Evolutionary conservation across 2,797 vertebrate genomes (phyloP).

Genomic region (Glossophaga mutica): DNA sequence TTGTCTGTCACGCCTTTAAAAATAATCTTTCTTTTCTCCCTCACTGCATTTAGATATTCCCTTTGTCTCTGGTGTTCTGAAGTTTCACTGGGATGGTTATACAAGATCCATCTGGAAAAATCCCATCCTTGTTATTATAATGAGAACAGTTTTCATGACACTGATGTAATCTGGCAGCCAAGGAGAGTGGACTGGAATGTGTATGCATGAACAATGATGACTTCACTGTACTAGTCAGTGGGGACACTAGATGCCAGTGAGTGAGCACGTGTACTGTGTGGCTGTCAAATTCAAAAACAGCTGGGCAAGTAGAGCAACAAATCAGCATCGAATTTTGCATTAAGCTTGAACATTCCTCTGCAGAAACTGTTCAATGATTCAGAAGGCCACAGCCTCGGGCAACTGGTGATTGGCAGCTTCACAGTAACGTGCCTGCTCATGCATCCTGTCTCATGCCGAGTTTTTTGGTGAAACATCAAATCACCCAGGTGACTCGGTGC

Average conservation of each 20-base stretch:
- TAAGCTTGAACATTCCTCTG: background rate
- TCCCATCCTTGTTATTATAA: background rate
- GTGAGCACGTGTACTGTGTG: background rate
- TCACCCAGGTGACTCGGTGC: background rate
- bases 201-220: too few species aligned
- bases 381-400: background rate
- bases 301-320: background rate
- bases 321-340: background rate
- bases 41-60: background rate
- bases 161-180: background rate
- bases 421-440: background rate
- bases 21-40: background rate
- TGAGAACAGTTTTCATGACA: background rate
- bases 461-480: background rate
- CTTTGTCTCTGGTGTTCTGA: background rate
- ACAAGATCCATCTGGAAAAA: background rate
- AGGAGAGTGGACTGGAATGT: background rate
- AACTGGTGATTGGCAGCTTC: background rate
- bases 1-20: background rate
- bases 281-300: background rate
- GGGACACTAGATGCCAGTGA: background rate
- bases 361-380: background rate
- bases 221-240: background rate
- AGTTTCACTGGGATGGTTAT: background rate
- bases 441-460: background rate